Evolutionary conservation across 2,888 invertebrate genomes (phyloP).

Genomic region (Strigamia transsilvanica): DNA sequence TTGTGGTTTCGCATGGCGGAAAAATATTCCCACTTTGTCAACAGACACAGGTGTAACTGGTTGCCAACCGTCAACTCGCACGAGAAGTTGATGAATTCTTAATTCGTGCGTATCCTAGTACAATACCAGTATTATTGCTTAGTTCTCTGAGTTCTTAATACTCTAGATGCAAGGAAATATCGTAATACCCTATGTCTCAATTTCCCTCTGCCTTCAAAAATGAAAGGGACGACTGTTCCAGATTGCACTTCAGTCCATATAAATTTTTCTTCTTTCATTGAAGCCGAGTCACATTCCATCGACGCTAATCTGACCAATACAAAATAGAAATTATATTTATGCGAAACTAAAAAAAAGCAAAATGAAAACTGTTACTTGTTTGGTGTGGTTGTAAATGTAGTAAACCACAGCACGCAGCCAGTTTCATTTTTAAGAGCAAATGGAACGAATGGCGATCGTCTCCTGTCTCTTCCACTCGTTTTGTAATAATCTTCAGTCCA

Average conservation of each 20-base stretch:
- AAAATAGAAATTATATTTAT: neutral
- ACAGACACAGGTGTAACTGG: constrained; percentile 88
- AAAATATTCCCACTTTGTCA: constrained; percentile 94
- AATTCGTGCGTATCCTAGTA: constrained; percentile 75
- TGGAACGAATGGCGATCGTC: constrained; percentile 89
- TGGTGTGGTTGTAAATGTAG: constrained; percentile 74
- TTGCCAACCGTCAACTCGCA: constrained; percentile 90
- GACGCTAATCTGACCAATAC: constrained; percentile 67
- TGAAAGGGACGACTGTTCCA: constrained; percentile 83
- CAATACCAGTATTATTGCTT: neutral
- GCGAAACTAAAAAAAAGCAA: neutral
- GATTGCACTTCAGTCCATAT: constrained; percentile 79
- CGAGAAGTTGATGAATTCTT: constrained; percentile 84
- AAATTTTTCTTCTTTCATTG: constrained; percentile 46
- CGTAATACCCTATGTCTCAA: constrained; percentile 63
- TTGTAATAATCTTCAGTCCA: constrained; percentile 74
- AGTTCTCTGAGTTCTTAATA: neutral
- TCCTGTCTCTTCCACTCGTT: constrained; percentile 14
- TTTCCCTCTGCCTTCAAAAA: constrained; percentile 78
- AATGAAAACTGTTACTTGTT: constrained; percentile 59
- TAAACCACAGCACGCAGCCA: constrained; percentile 84
- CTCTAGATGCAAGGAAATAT: neutral
- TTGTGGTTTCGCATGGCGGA: constrained; percentile 67
- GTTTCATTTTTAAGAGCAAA: constrained; percentile 93
- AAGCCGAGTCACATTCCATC: constrained; percentile 76